A percentile compares a stretch with the other conserved stretches of the same genome.
These are phyloP conservation scores for Nothura maculosa DNA, from an alignment of 2,797 vertebrate genomes.

Conservation along the genomic window DNA sequence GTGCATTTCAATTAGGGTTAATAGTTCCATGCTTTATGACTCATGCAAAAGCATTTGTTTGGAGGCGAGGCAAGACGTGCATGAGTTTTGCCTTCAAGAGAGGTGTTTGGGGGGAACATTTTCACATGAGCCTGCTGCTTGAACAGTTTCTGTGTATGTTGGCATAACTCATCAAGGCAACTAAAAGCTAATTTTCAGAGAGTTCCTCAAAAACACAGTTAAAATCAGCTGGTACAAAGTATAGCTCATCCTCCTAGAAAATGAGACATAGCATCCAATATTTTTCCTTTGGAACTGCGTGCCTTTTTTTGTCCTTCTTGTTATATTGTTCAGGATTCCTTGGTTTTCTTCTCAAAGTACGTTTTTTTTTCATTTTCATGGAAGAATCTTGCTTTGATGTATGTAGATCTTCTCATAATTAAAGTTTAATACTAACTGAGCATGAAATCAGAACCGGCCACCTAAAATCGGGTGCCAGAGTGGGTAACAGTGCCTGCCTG, in stretches of 20 bases:
- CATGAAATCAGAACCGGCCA: background rate
- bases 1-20: conserved; percentile 68
- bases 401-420: background rate
- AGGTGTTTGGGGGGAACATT: background rate
- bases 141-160: background rate
- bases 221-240: background rate
- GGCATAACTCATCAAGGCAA: background rate
- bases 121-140: background rate
- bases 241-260: background rate
- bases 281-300: background rate
- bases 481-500: background rate
- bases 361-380: background rate
- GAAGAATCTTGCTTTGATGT: background rate
- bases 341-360: background rate
- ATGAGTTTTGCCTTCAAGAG: background rate
- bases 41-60: conserved; percentile 37
- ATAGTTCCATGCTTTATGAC: conserved; percentile 32
- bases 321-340: background rate
- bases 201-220: background rate
- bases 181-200: background rate
- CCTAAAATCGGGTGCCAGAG: background rate
- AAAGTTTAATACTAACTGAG: background rate
- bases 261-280: background rate
- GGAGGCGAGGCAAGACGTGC: background rate
- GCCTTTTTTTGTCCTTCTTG: background rate